Evolutionary conservation across 1,140 invertebrate genomes (phyloP).

Genomic region (Saccostrea glomerata): DNA sequence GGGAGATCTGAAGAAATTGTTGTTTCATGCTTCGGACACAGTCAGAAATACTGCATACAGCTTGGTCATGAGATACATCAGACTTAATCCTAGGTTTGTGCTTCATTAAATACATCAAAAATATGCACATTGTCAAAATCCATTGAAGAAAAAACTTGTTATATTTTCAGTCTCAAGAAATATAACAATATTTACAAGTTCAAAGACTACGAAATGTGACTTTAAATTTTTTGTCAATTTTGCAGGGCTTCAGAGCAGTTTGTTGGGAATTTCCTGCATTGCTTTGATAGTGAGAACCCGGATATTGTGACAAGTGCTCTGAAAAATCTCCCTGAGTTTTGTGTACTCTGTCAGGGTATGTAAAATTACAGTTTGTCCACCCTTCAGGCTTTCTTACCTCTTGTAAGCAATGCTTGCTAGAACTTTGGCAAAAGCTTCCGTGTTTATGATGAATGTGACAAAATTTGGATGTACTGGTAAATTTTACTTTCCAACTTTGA

Average conservation of each 20-base stretch:
- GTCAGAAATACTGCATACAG: constrained; percentile 84
- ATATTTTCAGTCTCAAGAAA: no score
- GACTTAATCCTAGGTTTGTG: constrained; percentile 83
- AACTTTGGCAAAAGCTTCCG: no score
- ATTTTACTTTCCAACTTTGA: no score
- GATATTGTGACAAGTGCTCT: constrained; percentile 89
- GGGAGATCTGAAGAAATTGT: constrained; percentile 78
- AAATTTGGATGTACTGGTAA: no score
- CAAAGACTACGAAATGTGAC: no score
- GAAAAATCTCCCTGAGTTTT: constrained; percentile 90
- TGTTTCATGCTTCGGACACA: constrained; percentile 83
- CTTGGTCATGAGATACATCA: constrained; percentile 84
- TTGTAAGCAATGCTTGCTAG: no score
- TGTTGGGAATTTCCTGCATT: constrained; percentile 88
- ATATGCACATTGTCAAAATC: no score
- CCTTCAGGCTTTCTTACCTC: no score
- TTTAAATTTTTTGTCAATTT: background rate
- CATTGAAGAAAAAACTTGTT: no score
- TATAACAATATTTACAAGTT: no score
- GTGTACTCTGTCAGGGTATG: constrained; percentile 88
- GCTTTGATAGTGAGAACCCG: constrained; percentile 87
- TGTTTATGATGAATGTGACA: no score
- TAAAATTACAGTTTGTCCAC: background rate
- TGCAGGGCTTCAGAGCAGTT: constrained; percentile 80
- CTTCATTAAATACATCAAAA: background rate